Base-by-base conservation (phyloP, 2,888 invertebrate genomes). In the Allygus modestus region DNA sequence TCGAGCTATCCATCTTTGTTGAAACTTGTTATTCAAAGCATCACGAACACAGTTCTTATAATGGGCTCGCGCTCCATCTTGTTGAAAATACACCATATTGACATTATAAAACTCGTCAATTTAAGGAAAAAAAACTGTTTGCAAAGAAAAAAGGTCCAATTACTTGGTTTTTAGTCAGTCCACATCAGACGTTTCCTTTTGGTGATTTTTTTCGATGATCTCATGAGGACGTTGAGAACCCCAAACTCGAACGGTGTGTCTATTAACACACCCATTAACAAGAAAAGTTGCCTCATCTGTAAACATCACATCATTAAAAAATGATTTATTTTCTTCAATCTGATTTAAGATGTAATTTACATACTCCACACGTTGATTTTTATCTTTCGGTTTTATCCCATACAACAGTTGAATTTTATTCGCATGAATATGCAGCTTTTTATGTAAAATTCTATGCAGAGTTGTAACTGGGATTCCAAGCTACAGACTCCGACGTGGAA, bases 261-360 rank as follows among this genome's bases (percentile, higher is more conserved):
- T 28, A 31, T 73, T 73, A n/a, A 73, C 31, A n/a, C n/a, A n/a
- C 31, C 73, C 73, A 23, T 33, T 73, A 12, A 31, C 41, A 33
- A 15, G 73, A 73, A 73, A 73, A 12, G 73, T 73, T 20, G 73
- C 31, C 41, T 73, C 31, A 73, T 73, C 28, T 15, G 73, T 28
- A 73, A 73, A 73, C 12, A 73, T 26, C 1, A 73, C 73, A 73
- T 31, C 37, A 31, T 73, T 33, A 17, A 31, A 33, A 20, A 5
- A 69, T n/a, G 20, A 23, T 26, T 12, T 12, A 54, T 54, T 54
- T 54, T 54, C 54, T 54, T 54, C 54, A 54, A 54, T 54, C n/a
- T 23, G n/a, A 23, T 54, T 54, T 23, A 54, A 54, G 23, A 54
- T 54, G 54, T 5, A 54, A 23, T 2, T 23, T 54, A 15, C 54